Base-by-base conservation (phyloP, 2,888 invertebrate species). In the Acanthoscelides obtectus region DNA sequence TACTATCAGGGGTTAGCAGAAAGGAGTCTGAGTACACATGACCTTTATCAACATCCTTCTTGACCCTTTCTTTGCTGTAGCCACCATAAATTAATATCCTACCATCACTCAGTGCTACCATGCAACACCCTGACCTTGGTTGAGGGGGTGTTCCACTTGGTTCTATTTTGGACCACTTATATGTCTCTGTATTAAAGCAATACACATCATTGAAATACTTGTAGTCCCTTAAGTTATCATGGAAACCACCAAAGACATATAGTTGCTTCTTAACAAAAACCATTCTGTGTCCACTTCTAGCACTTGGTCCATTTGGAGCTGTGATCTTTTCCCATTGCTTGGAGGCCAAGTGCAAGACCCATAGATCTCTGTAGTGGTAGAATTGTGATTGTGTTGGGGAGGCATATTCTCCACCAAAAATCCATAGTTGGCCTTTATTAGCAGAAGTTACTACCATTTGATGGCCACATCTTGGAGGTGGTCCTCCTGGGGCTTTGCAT, bases 331-430 rank as follows among this genome's bases (percentile, higher is more conserved):
- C 93, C 97, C 97, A 98, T 70, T 81, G 80, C 74, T 84, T 85
- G n/a, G 74, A 76, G 45, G 89, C 88, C 0, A 97, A 84, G 76
- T 93, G 92, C 82, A 92, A 94, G 71, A 94, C 90, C 97, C 97
- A 98, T 0, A 98, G 87, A 83, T 98, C 97, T 81, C 91, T 92
- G 84, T 96, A 97, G 83, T 98, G 97, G 82, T 96, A 93, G 84
- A 96, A 98, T 85, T 97, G 97, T 20, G 94, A 91, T 82, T 97
- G 96, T 0, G 94, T 91, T 0, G 94, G 94, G 81, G 95, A 96
- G 2, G 95, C 93, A 86, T 93, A 97, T 86, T 98, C 97, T 0
- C 98, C 98, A 6, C 97, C 98, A 87, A 97, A 97, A 68, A 93
- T 87, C 87, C 93, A 94, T 2, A 91, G 79, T 79, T 92, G 91